A percentile compares a stretch with the other conserved stretches of the same genome.
phyloP scores from a whole-genome alignment of 2,888 invertebrate species.

The Gari tellinella region DNA sequence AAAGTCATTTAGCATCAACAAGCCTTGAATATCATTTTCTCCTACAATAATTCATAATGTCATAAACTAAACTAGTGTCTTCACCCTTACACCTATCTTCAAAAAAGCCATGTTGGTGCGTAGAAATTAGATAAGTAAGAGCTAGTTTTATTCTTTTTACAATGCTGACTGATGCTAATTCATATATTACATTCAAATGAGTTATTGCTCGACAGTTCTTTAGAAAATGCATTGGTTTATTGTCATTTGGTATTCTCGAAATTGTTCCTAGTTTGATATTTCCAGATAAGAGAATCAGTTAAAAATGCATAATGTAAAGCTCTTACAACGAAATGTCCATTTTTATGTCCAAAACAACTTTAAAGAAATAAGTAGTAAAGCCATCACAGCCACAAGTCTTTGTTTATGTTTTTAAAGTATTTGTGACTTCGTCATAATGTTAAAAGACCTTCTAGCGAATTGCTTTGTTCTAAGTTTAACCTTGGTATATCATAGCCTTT shows the following conservation, averaged over 20 bases:
- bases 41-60: constrained; percentile 47
- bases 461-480: too few relatives aligned
- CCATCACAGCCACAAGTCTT: constrained; percentile 10
- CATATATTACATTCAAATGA: constrained; percentile 39
- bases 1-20: constrained; percentile 38
- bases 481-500: too few relatives aligned
- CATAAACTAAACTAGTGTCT: constrained; percentile 51
- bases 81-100: constrained; percentile 45
- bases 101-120: constrained; percentile 51
- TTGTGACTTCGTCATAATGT: background rate
- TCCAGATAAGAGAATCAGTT: constrained; percentile 12
- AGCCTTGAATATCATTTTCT: constrained; percentile 39
- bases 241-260: constrained; percentile 22
- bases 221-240: constrained; percentile 35
- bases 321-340: constrained; percentile 27
- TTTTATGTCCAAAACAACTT: background rate
- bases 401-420: constrained; percentile 5
- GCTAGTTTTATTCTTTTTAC: constrained; percentile 40
- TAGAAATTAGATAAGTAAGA: constrained; percentile 26
- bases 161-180: constrained; percentile 41
- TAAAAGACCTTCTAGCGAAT: background rate
- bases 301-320: constrained; percentile 34
- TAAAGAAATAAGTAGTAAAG: constrained; percentile 1
- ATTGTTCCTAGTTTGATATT: constrained; percentile 31
- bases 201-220: constrained; percentile 50